Evolutionary conservation across 2,113 vertebrate species (phyloP).

Genomic region (Pleuronectes platessa): DNA sequence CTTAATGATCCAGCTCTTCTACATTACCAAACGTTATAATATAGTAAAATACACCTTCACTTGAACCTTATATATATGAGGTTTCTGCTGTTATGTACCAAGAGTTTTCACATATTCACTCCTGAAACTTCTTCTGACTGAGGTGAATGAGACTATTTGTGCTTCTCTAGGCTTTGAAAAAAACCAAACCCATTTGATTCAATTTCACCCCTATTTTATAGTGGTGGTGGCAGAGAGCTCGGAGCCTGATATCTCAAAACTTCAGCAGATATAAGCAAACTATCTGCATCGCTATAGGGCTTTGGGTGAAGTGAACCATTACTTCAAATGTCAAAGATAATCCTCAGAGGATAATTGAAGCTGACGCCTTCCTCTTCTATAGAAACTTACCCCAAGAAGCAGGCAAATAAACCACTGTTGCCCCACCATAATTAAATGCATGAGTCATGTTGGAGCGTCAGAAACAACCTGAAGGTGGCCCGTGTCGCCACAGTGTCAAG

Average conservation of each 20-base stretch:
- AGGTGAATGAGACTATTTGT: slow-evolving; percentile 36
- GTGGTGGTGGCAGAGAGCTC: neutral
- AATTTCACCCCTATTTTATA: slow-evolving; percentile 38
- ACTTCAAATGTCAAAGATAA: slow-evolving; percentile 12
- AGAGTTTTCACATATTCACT: neutral
- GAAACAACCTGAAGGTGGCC: slow-evolving; percentile 50
- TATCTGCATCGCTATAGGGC: neutral
- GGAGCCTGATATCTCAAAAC: slow-evolving; percentile 20
- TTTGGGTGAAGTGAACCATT: neutral
- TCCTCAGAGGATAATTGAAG: slow-evolving; percentile 1
- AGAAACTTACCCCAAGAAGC: slow-evolving; percentile 14
- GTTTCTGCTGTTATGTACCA: too few relatives aligned
- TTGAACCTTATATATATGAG: neutral
- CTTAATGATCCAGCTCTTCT: neutral
- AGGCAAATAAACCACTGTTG: slow-evolving; percentile 23
- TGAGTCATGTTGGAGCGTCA: slow-evolving; percentile 22
- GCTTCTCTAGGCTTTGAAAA: slow-evolving; percentile 22
- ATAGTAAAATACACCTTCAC: neutral
- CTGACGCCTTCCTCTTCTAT: neutral
- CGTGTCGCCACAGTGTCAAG: slow-evolving; percentile 35
- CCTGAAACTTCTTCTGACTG: slow-evolving; percentile 8
- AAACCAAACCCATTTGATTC: slow-evolving; percentile 33
- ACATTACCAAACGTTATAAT: neutral
- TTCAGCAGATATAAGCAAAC: slow-evolving; percentile 11
- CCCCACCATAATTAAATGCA: slow-evolving; percentile 46